Evolutionary conservation across 1,140 invertebrate genomes (phyloP), one percentile per base, ranked within the genome.

Genomic region (Drosophila virilis): DNA sequence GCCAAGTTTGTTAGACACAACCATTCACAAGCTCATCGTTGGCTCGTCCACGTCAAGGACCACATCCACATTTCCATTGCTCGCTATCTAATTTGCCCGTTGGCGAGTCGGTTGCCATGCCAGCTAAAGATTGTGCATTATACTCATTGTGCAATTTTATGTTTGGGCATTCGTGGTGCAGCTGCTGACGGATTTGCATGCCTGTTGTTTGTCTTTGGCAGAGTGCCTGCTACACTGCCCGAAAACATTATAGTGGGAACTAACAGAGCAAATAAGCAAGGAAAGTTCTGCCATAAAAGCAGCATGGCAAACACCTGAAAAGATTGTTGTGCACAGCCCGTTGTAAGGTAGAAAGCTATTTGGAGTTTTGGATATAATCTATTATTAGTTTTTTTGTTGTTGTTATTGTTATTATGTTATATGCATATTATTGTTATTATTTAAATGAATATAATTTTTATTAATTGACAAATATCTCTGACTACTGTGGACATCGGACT

Each of bases 101-200:
- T 51, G 71, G 51, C 22, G 46, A 58, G 46, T 46, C 33, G 38
- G 70, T 70, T 69, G 55, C 54, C 57, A 58, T 60, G 69, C 33
- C 74, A 58, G 54, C 55, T 45, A 66, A 46, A 61, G 55, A 74
- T 75, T 74, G 67, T 57, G 72, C 60, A 70, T 55, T 70, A 73
- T 76, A 54, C 48, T 65, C 51, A 55, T 48, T 66, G 48, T 67
- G 73, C 54, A 28, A 71, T 75, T 76, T 65, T 48, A 66, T 66
- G 37, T 65, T 28, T 28, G 22, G 22, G 22, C 22, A 28, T 5
- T 28, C 22, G 22, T 28, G 22, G 40, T 51, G 65, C 55, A 50
- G 54, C 48, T 58, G 64, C 35, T 35, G 40, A 38, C 22, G 35
- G 22, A 50, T 55, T 43, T 45, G 57, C 42, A 17, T 13, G 28